Conservation (phyloP, 2,113 vertebrate genomes). For the Asarcornis scutulata region DNA sequence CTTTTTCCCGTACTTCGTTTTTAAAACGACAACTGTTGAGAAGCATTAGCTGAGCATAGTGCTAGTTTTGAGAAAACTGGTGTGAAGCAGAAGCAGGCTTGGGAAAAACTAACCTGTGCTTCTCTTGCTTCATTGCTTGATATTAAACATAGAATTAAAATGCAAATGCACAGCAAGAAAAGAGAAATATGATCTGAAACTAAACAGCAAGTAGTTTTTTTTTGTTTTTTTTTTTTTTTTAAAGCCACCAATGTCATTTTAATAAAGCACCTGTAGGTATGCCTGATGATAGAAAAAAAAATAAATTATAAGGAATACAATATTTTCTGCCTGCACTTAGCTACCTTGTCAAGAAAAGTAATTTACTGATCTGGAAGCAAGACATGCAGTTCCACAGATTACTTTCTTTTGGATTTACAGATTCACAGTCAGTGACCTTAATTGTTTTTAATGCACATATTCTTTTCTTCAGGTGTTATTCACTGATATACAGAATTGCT, state of each 20-base stretch:
- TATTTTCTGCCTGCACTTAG: conserved; percentile 44
- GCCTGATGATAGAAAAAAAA: conserved; percentile 53
- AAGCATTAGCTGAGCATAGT: conserved; percentile 71
- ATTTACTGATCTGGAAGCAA: conserved; percentile 67
- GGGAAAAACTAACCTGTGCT: conserved; percentile 57
- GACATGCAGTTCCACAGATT: conserved; percentile 65
- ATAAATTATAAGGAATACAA: background rate
- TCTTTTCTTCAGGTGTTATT: conserved; percentile 55
- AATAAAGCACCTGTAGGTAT: conserved; percentile 76
- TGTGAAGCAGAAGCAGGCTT: conserved; percentile 54
- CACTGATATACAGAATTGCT: conserved; percentile 65
- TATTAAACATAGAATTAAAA: conserved; percentile 66
- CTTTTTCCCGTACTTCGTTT: conserved; percentile 28
- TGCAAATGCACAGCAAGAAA: conserved; percentile 70
- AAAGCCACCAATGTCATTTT: conserved; percentile 50
- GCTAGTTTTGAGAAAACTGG: conserved; percentile 53
- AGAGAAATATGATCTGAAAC: conserved; percentile 65
- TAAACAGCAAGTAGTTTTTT: conserved; percentile 34
- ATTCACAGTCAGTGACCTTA: conserved; percentile 58
- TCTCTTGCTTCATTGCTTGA: conserved; percentile 70
- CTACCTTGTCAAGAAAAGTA: conserved; percentile 60
- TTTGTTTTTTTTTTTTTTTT: background rate
- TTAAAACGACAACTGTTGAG: conserved; percentile 23
- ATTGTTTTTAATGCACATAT: conserved; percentile 39
- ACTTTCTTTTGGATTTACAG: conserved; percentile 62